Base-by-base conservation (phyloP, 2,113 vertebrate genomes). In the Microtus ochrogaster region DNA sequence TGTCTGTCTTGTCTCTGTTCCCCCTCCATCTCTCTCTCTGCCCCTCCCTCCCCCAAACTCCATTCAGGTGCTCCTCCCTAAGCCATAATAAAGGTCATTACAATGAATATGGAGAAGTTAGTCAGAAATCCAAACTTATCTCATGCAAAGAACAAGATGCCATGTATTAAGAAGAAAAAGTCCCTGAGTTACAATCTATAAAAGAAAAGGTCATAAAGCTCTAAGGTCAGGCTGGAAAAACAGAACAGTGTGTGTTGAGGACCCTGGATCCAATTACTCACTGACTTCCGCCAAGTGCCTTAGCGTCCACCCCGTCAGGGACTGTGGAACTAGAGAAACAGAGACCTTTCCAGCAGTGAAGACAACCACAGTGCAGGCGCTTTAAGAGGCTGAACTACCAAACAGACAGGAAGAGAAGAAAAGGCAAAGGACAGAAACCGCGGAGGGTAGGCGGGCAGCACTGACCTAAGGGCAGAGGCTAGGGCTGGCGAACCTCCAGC, bases 341-440 rank as follows among this genome's bases (percentile, higher is more conserved):
- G 47, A 55, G 55, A 16, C 24, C 39, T 22, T 44, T n/a, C 5
- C 0, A 4, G 12, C 39, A 0, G 28, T 19, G 63, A n/a, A 36
- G 11, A 6, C n/a, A 72, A 52, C 8, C 44, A 13, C 4, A 0
- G 33, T 13, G 49, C 47, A 13, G 19, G 1, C n/a, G 36, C 26
- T 3, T 33, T 39, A 8, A 61, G 13, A 41, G 33, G n/a, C 24
- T 0, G 2, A 24, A 66, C 28, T 36, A 22, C 58, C 36, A 24
- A 22, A 7, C n/a, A 33, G 10, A 10, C n/a, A 16, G 24, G 12
- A 5, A 2, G 41, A 12, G 52, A 9, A 3, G 47, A 28, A 73
- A 73, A 30, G 77, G 33, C 16, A 7, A 3, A 61, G 41, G 52
- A 9, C 3, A 33, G 39, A 16, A 11, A 22, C 36, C 3, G 12